A percentile compares a stretch with the other conserved stretches of the same genome.
phyloP scores from a whole-genome alignment of 2,113 vertebrate genomes.

The Lutjanus erythropterus region DNA sequence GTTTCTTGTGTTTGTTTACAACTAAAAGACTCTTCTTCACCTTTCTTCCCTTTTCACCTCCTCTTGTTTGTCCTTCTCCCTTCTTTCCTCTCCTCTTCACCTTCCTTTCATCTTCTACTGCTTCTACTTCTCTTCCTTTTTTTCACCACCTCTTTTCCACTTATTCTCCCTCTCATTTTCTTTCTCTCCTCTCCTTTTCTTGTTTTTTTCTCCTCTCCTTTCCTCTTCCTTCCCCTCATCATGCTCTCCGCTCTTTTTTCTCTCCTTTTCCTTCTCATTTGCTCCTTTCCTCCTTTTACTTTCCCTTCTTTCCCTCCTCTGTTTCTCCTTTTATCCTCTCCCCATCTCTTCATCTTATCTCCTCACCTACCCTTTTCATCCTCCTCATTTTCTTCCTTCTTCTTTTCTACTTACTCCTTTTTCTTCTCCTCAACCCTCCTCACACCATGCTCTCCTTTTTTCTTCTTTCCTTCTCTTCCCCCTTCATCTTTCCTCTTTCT shows the following conservation, averaged over 20 bases:
- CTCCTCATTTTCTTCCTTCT: not conserved
- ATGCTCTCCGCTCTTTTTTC: no score
- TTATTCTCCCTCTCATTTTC: not conserved
- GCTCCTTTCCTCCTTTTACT: no score
- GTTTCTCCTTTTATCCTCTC: not conserved
- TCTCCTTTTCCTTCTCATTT: not conserved
- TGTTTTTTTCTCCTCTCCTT: not conserved
- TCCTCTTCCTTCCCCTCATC: no score
- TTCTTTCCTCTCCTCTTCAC: not conserved
- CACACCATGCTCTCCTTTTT: not conserved
- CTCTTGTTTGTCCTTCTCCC: not conserved
- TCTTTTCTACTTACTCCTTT: not conserved
- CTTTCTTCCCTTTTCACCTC: no score
- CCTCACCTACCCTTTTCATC: not conserved
- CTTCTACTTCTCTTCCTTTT: no score
- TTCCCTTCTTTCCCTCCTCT: not conserved
- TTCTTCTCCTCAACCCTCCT: not conserved
- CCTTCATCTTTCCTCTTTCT: no score
- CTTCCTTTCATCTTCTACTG: no score
- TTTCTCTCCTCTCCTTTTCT: not conserved
- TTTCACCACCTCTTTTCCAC: no score
- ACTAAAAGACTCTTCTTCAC: no score
- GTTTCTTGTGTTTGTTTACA: no score
- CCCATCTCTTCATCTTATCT: not conserved
- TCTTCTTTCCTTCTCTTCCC: not conserved